Base-by-base conservation (phyloP, 2,113 vertebrate genomes). In the Columba livia region DNA sequence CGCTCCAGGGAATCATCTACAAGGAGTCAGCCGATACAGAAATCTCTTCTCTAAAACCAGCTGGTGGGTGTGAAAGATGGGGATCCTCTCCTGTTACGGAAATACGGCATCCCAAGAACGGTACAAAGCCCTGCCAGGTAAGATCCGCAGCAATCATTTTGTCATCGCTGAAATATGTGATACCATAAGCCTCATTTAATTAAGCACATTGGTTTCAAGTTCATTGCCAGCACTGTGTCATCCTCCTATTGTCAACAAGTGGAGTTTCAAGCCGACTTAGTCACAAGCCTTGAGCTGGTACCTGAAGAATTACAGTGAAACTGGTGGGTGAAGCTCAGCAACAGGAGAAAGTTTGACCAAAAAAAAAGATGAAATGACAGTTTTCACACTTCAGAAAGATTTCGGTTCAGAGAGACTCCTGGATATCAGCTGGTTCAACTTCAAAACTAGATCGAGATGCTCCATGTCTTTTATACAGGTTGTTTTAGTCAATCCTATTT, bases 81-180 rank as follows among this genome's bases (percentile, higher is more conserved):
- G 64, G 60, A 72, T 5, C 12, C 14, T 85, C 88, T 94, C 88
- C 70, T 58, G 80, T 89, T 95, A 71, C 78, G 9, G 94, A 94
- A 93, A 87, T 36, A 64, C 89, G 91, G 70, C 85, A 86, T 94
- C 94, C 89, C 87, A 81, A 34, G 51, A 40, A 42, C 90, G 69
- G 75, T n/a, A 9, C 73, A 12, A 31, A 65, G 73, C 36, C 79
- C 51, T 79, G 85, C 18, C 85, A 91, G 88, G 90, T 79, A 7
- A 88, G 92, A 73, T 12, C 18, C 40, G 92, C 88, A 75, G 74
- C 66, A 32, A 44, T 28, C 26, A 2, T 47, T 58, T 12, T 53
- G 57, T 85, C 88, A 87, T 64, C 66, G 32, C 65, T 56, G 38
- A 79, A 89, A 51, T 74, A 79, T 44, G 88, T 8, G 53, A 85